These are phyloP conservation scores for Craniophora ligustri DNA, from an alignment of 2,888 invertebrate genomes.

Conservation along the genomic window DNA sequence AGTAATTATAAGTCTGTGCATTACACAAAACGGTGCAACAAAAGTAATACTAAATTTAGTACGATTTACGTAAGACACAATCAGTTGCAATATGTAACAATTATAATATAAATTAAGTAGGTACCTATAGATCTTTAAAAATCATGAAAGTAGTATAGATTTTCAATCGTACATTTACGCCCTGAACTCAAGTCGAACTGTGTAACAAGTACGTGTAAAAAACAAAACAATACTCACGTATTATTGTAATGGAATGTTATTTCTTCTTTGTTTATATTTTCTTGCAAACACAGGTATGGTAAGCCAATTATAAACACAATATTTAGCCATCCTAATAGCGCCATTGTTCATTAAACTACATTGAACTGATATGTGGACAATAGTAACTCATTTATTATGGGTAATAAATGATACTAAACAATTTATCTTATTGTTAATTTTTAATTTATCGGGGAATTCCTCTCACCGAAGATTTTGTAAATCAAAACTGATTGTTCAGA, in stretches of 20 bases:
- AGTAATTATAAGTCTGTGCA: too few species aligned
- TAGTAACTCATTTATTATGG: slow-evolving; percentile 23
- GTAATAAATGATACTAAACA: slow-evolving; percentile 15
- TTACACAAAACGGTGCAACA: too few species aligned
- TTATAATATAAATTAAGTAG: too few species aligned
- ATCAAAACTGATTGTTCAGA: slow-evolving; percentile 26
- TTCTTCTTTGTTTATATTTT: slow-evolving; percentile 62
- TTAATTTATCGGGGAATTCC: slow-evolving; percentile 8
- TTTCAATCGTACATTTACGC: neutral
- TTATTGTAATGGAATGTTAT: slow-evolving; percentile 83
- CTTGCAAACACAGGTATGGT: slow-evolving; percentile 60
- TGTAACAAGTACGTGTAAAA: neutral
- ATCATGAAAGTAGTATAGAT: too few species aligned
- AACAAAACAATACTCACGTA: slow-evolving; percentile 73
- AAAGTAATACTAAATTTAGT: too few species aligned
- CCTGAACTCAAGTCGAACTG: neutral
- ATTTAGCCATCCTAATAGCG: slow-evolving; percentile 53
- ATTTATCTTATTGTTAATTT: slow-evolving; percentile 26
- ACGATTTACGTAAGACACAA: too few species aligned
- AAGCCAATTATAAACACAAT: slow-evolving; percentile 59
- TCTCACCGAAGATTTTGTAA: slow-evolving; percentile 29
- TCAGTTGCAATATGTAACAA: too few species aligned
- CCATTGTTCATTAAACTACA: slow-evolving; percentile 56
- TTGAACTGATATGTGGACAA: slow-evolving; percentile 16
- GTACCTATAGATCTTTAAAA: too few species aligned